Conservation (phyloP, 2,888 invertebrate genomes). For the Caenorhabditis sulstoni region DNA sequence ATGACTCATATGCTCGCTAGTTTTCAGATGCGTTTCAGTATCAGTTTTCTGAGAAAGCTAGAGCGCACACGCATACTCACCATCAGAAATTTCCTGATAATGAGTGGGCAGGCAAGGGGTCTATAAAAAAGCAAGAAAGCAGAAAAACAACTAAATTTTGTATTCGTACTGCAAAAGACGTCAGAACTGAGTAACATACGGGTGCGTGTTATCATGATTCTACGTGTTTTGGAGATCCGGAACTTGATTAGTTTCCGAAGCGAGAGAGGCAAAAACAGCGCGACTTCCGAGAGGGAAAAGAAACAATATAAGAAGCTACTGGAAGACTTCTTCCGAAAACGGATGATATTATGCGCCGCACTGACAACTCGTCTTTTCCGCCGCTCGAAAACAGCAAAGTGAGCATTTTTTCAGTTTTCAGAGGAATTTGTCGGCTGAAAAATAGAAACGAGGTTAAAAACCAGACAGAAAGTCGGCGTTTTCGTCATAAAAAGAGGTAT, state of each 20-base stretch:
- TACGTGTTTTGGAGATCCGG: slow-evolving; percentile 1
- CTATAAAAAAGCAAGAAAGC: not conserved
- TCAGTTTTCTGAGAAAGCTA: slow-evolving; percentile 27
- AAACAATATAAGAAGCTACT: not conserved
- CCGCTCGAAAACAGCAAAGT: too few relatives aligned
- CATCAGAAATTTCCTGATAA: slow-evolving; percentile 15
- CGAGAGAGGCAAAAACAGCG: too few relatives aligned
- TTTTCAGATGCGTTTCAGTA: slow-evolving; percentile 43
- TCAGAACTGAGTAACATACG: not conserved
- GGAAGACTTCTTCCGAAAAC: too few relatives aligned
- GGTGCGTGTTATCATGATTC: slow-evolving; percentile 4
- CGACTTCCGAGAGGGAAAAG: not conserved
- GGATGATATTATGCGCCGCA: too few relatives aligned
- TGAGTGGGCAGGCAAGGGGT: not conserved
- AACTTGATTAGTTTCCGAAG: slow-evolving; percentile 3
- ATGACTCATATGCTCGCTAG: slow-evolving; percentile 35
- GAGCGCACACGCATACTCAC: not conserved
- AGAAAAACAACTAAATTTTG: slow-evolving; percentile 1
- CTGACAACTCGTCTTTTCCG: too few relatives aligned
- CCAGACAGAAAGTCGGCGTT: not conserved
- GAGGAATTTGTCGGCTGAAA: too few relatives aligned
- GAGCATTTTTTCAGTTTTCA: too few relatives aligned
- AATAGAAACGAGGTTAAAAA: not conserved
- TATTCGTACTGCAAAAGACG: slow-evolving; percentile 12
- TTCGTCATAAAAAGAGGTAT: slow-evolving; percentile 1